These are phyloP conservation scores for Coendou prehensilis DNA, from an alignment of 2,797 vertebrate genomes.

Conservation along the genomic window DNA sequence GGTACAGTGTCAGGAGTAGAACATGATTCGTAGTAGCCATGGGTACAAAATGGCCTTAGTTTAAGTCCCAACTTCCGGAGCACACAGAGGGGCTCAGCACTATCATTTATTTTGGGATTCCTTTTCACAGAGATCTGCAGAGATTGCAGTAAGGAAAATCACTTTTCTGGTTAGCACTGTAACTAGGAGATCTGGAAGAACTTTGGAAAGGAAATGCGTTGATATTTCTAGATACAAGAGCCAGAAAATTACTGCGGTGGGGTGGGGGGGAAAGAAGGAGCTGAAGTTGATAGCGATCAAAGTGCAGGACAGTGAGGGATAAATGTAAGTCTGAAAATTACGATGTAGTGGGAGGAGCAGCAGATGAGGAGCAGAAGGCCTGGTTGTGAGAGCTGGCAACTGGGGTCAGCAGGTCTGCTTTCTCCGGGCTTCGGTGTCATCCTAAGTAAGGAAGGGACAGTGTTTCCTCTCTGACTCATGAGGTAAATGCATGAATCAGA, in stretches of 20 bases:
- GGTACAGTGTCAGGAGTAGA: not conserved
- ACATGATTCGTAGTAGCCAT: not conserved
- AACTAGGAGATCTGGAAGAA: not conserved
- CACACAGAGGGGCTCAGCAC: accelerated
- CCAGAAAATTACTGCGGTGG: not conserved
- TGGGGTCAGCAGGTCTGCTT: not conserved
- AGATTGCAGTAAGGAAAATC: not conserved
- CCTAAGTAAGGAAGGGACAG: accelerated
- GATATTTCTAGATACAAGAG: not conserved
- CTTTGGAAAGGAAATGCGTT: not conserved
- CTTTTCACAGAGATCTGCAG: not conserved
- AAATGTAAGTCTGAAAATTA: not conserved
- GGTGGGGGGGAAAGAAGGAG: not conserved
- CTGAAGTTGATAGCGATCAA: not conserved
- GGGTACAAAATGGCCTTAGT: not conserved
- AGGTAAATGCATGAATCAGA: not conserved
- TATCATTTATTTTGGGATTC: not conserved
- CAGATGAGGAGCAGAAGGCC: not conserved
- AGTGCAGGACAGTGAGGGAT: not conserved
- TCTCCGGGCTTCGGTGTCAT: not conserved
- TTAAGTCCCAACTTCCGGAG: not conserved
- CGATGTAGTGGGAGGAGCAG: no score
- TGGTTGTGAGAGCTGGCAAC: accelerated
- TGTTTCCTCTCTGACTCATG: not conserved
- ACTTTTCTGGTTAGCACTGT: not conserved